Base-by-base conservation (phyloP, 2,797 vertebrate species). In the Hephaestus fuliginosus region DNA sequence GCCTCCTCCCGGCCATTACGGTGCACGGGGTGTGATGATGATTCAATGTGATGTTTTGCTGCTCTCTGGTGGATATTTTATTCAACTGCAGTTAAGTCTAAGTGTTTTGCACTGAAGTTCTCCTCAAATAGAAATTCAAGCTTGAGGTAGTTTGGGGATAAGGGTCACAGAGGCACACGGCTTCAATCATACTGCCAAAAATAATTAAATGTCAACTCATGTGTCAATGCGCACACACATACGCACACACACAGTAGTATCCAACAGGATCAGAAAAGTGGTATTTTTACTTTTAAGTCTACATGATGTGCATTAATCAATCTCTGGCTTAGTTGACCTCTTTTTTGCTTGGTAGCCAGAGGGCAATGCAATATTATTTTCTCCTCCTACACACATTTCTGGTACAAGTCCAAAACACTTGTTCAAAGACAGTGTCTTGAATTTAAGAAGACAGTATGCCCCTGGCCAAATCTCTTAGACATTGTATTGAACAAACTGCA, bases 1-100 rank as follows among this genome's bases (percentile, higher is more conserved):
- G 20, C 11, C 1, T 33, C 11, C 1, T 33, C 2, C 0, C 7
- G 51, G 5, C 22, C 22, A 58, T 17, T 20, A 13, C 58, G 30
- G 22, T 13, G 0, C 12, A 14, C 2, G 15, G 2, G 3, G 12
- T 5, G 13, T 49, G 25, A 18, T 43, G 10, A 17, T n/a, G 3
- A 72, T 18, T 58, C 2, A 64, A 75, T 80, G 5, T 81, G 14
- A 74, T 82, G 13, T 20, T 70, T 15, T 91, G 91, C 89, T 89
- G 83, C 89, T 13, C 78, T 88, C 92, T 91, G 46, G 64, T 88
- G 92, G 88, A 76, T 1, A n/a, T 49, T 84, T 63, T 0, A 10
- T 30, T 51, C 2, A 67, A 77, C 44, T 83, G 61, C 89, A 85
- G 5, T 62, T 74, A 20, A 33, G 11, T 33, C 30, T 33, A 12